phyloP scores from a whole-genome alignment of 1,140 invertebrate genomes.

The Heliconius eleuchia region DNA sequence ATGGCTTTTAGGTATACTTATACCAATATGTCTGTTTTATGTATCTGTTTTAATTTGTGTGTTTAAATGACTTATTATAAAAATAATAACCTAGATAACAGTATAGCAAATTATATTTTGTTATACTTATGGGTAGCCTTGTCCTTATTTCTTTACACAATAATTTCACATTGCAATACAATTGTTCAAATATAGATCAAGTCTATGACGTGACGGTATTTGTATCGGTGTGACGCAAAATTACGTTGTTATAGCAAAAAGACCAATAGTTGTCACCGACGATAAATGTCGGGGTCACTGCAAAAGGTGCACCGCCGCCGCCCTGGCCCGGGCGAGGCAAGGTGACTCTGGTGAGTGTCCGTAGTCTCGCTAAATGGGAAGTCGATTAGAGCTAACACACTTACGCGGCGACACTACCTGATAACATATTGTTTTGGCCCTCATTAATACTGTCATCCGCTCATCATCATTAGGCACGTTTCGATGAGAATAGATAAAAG shows the following conservation, averaged over 20 bases:
- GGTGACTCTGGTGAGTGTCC: constrained; percentile 68
- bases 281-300: constrained; percentile 60
- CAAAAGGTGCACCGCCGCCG: constrained; percentile 67
- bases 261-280: constrained; percentile 56
- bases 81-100: constrained; percentile 2
- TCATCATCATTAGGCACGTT: constrained; percentile 28
- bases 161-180: constrained; percentile 26
- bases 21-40: constrained; percentile 18
- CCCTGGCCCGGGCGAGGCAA: constrained; percentile 58
- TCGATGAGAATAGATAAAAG: constrained; percentile 21
- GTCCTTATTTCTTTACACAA: constrained; percentile 36
- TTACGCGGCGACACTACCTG: constrained; percentile 16
- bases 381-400: constrained; percentile 35
- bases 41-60: constrained; percentile 1
- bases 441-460: constrained; percentile 29
- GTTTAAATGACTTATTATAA: not conserved
- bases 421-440: constrained; percentile 16
- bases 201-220: constrained; percentile 25
- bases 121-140: constrained; percentile 31
- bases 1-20: constrained; percentile 4
- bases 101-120: not conserved
- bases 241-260: constrained; percentile 53
- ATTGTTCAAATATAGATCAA: constrained; percentile 40
- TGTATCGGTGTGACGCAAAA: constrained; percentile 24
- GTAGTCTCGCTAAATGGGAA: constrained; percentile 46